Base-by-base conservation (phyloP, 2,797 vertebrate genomes). In the Gallirallus australis region DNA sequence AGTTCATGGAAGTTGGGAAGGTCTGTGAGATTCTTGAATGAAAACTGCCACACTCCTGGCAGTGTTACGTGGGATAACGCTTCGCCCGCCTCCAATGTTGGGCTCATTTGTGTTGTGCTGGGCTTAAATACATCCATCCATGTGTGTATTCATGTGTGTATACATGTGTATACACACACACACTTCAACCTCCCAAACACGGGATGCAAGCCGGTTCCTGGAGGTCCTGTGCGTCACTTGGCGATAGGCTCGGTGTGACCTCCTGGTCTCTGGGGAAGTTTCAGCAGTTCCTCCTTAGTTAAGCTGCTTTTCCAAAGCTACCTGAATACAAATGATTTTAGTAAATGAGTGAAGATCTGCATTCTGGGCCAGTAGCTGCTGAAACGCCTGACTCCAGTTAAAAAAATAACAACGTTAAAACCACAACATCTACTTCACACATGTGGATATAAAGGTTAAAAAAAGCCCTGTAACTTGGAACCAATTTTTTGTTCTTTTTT, bases 51-150 rank as follows among this genome's bases (percentile, higher is more conserved):
- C 37, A 14, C 30, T 31, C 20, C 23, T 52, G 4, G 0, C 71
- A 48, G 4, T 3, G 3, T 59, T 23, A 31, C 9, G 5, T 0
- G 18, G 37, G 48, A 24, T 39, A 69, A 61, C 0, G 1, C 13
- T 56, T 48, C 59, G 42, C 47, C 70, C 73, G 27, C 2, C 57
- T 56, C 21, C 31, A 56, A 59, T 19, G 20, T 2, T 52, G 80
- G 70, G 19, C 24, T 30, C 39, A 2, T 69, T 76, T 72, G 52
- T 54, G 15, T 69, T 40, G 11, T 16, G 6, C 48, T 57, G 37
- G 68, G 8, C 7, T 77, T 54, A 45, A 15, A 48, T 33, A 18
- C 14, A 48, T 28, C 15, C 14, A 6, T 23, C 19, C 5, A 11
- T 53, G 50, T 27, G 50, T 28, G 27, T 3, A 12, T 45, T 5